Evolutionary conservation across 2,888 invertebrate species (phyloP).

Genomic region (Cosmia pyralina): DNA sequence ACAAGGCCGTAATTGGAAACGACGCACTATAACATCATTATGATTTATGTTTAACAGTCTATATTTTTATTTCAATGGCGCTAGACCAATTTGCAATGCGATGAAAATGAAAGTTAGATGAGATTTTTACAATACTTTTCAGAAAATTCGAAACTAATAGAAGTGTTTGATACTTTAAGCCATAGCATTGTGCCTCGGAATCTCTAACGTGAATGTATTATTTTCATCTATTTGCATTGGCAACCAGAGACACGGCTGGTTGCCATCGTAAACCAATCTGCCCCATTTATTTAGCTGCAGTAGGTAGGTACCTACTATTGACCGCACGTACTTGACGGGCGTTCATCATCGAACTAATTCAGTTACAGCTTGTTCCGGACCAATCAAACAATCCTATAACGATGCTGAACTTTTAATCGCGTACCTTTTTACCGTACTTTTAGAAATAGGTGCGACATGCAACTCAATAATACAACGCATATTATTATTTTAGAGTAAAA

Average conservation of each 20-base stretch:
- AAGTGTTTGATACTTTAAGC: no score
- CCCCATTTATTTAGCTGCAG: slow-evolving; percentile 39
- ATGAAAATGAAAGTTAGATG: background rate
- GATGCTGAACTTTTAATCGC: background rate
- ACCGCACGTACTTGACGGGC: slow-evolving; percentile 6
- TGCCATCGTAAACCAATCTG: slow-evolving; percentile 28
- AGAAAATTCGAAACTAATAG: background rate
- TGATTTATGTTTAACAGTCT: background rate
- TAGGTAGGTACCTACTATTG: background rate
- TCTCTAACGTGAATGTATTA: slow-evolving; percentile 11
- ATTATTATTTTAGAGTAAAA: no score
- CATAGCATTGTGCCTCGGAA: background rate
- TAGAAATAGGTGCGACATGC: no score
- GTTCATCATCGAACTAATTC: slow-evolving; percentile 36
- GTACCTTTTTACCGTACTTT: no score
- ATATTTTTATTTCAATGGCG: background rate
- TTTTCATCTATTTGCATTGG: slow-evolving; percentile 37
- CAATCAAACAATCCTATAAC: background rate
- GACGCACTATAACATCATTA: slow-evolving; percentile 4
- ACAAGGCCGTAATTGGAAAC: slow-evolving; percentile 24
- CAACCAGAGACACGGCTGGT: slow-evolving; percentile 4
- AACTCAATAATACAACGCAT: no score
- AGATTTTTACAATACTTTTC: background rate
- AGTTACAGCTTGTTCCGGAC: slow-evolving; percentile 10
- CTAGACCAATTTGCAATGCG: background rate